These are phyloP conservation scores for Trichoplax adhaerens DNA, from an alignment of 37 sponge, comb jelly and placozoan species.

Conservation along the genomic window DNA sequence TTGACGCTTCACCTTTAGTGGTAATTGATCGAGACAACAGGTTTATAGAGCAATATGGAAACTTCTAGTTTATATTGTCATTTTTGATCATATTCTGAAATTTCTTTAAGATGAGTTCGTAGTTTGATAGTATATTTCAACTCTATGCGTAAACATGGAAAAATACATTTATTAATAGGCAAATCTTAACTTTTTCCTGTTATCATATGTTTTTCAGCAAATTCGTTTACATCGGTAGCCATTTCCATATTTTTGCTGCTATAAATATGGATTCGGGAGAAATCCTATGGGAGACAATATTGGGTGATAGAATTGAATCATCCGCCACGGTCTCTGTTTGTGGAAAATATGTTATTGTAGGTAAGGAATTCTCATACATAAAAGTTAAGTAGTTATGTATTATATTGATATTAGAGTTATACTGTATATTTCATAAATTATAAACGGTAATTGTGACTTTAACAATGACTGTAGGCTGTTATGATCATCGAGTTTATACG, in stretches of 20 bases:
- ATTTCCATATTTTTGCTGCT: slow-evolving; percentile 51
- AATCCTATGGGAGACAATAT: slow-evolving; percentile 29
- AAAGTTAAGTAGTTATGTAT: slow-evolving; percentile 2
- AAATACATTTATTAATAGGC: too few species aligned
- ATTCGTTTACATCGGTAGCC: slow-evolving; percentile 53
- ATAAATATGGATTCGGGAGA: slow-evolving; percentile 23
- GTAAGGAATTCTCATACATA: slow-evolving; percentile 22
- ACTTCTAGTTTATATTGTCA: too few species aligned
- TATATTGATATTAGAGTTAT: too few species aligned
- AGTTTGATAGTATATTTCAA: too few species aligned
- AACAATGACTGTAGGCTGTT: slow-evolving; percentile 31
- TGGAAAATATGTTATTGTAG: slow-evolving; percentile 46
- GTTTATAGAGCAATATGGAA: neutral
- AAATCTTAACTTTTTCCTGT: too few species aligned
- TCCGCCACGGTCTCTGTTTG: slow-evolving; percentile 52
- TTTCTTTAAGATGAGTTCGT: too few species aligned
- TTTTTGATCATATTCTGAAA: too few species aligned
- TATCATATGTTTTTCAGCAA: too few species aligned
- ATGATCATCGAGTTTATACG: slow-evolving; percentile 57
- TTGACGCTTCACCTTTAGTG: slow-evolving; percentile 82
- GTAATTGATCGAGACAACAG: slow-evolving; percentile 1
- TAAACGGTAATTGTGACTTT: too few species aligned
- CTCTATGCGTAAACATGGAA: too few species aligned
- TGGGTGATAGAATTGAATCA: slow-evolving; percentile 58
- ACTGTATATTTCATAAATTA: too few species aligned